These are phyloP conservation scores for Tupiocoris notatus DNA, from an alignment of 2,888 invertebrate species.

Conservation along the genomic window DNA sequence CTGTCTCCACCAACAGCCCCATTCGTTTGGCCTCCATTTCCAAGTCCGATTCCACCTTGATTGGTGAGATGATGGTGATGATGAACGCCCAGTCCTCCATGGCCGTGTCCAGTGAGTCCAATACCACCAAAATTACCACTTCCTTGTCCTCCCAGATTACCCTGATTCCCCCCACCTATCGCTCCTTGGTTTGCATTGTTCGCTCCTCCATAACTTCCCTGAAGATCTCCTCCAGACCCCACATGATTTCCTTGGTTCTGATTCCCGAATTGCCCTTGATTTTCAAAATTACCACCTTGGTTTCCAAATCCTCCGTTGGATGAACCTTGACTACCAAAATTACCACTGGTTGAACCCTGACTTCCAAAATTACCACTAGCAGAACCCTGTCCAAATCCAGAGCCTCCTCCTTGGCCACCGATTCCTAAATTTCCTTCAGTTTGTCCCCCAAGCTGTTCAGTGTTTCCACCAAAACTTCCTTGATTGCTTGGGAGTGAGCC, in stretches of 20 bases:
- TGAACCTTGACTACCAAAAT: neutral
- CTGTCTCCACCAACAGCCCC: constrained; percentile 26
- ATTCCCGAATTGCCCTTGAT: neutral
- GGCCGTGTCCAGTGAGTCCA: constrained; percentile 21
- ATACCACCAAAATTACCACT: neutral
- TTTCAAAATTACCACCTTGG: neutral
- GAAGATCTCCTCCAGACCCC: neutral
- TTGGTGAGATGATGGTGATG: constrained; percentile 22
- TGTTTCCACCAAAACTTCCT: neutral
- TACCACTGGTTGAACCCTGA: neutral
- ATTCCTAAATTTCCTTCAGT: too few relatives aligned
- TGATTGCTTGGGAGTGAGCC: neutral
- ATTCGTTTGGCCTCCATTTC: constrained; percentile 15
- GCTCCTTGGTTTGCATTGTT: neutral
- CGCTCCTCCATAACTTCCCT: constrained; percentile 4
- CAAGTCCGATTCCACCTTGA: neutral
- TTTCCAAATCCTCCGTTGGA: neutral
- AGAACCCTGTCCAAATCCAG: neutral
- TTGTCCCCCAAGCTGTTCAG: too few relatives aligned
- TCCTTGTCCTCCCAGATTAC: neutral
- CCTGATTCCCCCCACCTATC: neutral
- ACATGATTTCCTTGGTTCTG: neutral
- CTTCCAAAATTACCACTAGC: constrained; percentile 1
- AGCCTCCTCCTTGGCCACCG: neutral
- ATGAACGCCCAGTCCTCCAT: constrained; percentile 17